phyloP scores from a whole-genome alignment of 1,140 invertebrate genomes.

The Palaemon carinicauda region DNA sequence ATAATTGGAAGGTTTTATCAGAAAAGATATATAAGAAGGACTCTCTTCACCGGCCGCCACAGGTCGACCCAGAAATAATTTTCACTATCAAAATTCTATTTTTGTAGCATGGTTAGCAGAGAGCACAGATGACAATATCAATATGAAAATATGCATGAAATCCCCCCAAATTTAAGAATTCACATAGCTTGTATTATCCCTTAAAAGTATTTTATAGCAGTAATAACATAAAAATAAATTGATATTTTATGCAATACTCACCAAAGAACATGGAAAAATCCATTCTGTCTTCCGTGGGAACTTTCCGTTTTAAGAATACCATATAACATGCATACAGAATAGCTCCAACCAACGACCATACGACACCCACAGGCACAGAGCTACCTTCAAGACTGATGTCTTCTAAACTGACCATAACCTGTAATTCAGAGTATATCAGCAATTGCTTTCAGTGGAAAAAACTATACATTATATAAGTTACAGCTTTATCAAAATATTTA shows the following conservation, averaged over 20 bases:
- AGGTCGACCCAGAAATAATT: too few relatives aligned
- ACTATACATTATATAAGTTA: not conserved
- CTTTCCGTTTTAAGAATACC: slow-evolving; percentile 81
- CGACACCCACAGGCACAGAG: slow-evolving; percentile 74
- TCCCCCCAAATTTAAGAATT: too few relatives aligned
- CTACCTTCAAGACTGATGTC: slow-evolving; percentile 71
- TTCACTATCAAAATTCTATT: too few relatives aligned
- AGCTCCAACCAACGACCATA: slow-evolving; percentile 80
- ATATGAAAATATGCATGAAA: too few relatives aligned
- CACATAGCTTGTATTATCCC: too few relatives aligned
- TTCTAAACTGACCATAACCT: slow-evolving; percentile 77
- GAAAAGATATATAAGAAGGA: too few relatives aligned
- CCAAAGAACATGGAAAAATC: slow-evolving; percentile 92
- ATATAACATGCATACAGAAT: slow-evolving; percentile 86
- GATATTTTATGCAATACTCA: slow-evolving; percentile 64
- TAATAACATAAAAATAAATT: not conserved
- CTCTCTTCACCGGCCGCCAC: too few relatives aligned
- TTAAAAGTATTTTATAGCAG: not conserved
- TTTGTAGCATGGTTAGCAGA: too few relatives aligned
- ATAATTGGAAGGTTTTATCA: too few relatives aligned
- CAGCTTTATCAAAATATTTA: not conserved
- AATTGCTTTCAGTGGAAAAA: not conserved
- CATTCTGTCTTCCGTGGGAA: slow-evolving; percentile 86
- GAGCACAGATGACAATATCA: too few relatives aligned
- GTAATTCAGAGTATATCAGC: slow-evolving; percentile 58